Conservation (phyloP, 2,797 vertebrate species). For the Galaxias olidus region DNA sequence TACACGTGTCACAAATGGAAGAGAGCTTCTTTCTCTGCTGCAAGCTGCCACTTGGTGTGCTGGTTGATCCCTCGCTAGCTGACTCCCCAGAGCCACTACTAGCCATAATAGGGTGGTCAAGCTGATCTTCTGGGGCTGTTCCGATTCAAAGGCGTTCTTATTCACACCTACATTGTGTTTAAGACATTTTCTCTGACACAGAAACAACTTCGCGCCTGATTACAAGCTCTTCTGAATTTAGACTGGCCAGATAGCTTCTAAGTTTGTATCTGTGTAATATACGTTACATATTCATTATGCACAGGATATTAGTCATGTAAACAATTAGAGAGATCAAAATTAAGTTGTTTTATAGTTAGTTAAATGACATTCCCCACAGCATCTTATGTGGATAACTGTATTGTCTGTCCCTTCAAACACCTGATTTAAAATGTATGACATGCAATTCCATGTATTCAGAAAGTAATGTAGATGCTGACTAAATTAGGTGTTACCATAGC, state of each 20-base stretch:
- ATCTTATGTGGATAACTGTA: too few species aligned
- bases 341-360: constrained; percentile 17
- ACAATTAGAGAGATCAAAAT: constrained; percentile 50
- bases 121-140: constrained; percentile 50
- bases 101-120: constrained; percentile 84
- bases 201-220: constrained; percentile 40
- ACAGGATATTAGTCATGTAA: constrained; percentile 55
- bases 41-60: constrained; percentile 72
- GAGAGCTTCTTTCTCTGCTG: constrained; percentile 91
- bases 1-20: constrained; percentile 90
- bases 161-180: constrained; percentile 57
- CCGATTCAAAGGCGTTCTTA: constrained; percentile 48
- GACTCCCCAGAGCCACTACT: constrained; percentile 93
- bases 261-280: constrained; percentile 59
- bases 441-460: too few species aligned
- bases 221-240: constrained; percentile 41
- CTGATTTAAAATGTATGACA: too few species aligned
- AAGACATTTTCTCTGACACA: constrained; percentile 59
- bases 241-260: constrained; percentile 74
- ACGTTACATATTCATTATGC: constrained; percentile 36
- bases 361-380: too few species aligned
- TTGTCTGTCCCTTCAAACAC: too few species aligned
- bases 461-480: too few species aligned
- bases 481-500: too few species aligned
- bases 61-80: constrained; percentile 81